Percentiles rank a stretch among this genome's conserved stretches.
Conservation (phyloP, 2,113 vertebrate species). For the Lophotis ruficrista region DNA sequence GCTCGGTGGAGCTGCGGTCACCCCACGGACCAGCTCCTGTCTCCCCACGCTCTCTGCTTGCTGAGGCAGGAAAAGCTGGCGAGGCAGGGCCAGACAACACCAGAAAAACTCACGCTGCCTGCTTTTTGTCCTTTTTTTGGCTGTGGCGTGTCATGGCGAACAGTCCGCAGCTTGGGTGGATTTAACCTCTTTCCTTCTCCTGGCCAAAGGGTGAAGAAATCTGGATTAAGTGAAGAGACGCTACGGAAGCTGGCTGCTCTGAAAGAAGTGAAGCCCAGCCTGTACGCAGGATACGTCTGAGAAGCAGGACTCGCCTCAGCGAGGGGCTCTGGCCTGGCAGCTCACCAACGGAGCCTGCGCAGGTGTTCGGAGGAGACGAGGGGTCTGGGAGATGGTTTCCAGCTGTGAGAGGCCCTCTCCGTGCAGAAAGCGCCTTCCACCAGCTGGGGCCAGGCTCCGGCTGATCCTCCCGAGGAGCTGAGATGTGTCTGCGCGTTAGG, state of each 20-base stretch:
- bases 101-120: background rate
- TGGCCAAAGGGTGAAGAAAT: background rate
- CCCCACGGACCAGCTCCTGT: no score
- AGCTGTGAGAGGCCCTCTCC: background rate
- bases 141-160: background rate
- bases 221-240: background rate
- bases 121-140: background rate
- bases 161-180: background rate
- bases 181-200: background rate
- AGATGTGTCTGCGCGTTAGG: no score
- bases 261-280: background rate
- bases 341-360: background rate
- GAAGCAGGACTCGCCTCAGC: rapidly evolving
- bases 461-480: background rate
- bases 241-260: background rate
- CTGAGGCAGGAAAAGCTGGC: background rate
- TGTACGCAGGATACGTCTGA: background rate
- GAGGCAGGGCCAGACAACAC: background rate
- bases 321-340: background rate
- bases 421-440: background rate
- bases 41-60: background rate
- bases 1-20: background rate
- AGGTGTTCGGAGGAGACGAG: rapidly evolving
- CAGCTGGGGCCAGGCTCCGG: background rate
- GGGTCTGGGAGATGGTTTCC: background rate